Conservation (phyloP, 53 echinoderm and acorn worm genomes). For the Mesocentrotus franciscanus region DNA sequence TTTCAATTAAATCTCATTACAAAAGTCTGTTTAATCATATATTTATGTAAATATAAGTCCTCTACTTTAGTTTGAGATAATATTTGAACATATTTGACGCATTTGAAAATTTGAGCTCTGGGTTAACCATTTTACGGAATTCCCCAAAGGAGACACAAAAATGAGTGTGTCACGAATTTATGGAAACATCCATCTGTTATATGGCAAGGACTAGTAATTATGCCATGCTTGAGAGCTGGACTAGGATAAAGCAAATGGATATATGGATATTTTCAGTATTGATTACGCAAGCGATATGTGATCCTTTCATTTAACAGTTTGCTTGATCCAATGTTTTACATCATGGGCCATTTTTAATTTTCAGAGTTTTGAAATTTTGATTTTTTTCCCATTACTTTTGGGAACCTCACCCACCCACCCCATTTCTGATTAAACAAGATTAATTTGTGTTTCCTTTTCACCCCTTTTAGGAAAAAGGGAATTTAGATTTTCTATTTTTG, state of each 20-base stretch:
- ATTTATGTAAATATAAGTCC: no score
- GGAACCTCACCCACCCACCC: neutral
- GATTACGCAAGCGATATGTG: slow-evolving; percentile 28
- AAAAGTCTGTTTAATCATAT: no score
- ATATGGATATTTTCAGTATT: slow-evolving; percentile 14
- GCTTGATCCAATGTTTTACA: slow-evolving; percentile 28
- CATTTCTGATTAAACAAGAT: slow-evolving; percentile 10
- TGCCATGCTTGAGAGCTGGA: slow-evolving; percentile 18
- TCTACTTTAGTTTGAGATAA: no score
- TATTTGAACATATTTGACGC: no score
- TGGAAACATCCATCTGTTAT: neutral
- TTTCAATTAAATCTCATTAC: no score
- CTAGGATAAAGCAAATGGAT: slow-evolving; percentile 1
- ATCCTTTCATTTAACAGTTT: slow-evolving; percentile 34
- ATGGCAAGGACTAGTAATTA: slow-evolving; percentile 5
- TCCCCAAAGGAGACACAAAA: neutral
- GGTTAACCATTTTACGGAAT: neutral
- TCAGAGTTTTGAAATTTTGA: neutral
- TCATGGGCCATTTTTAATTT: slow-evolving; percentile 27
- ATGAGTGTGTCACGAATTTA: slow-evolving; percentile 3
- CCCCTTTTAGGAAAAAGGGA: neutral
- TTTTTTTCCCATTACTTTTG: neutral
- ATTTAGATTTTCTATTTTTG: slow-evolving; percentile 33
- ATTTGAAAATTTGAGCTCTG: no score
- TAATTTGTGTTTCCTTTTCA: neutral